Conservation (phyloP, 2,113 vertebrate genomes). For the Propithecus coquereli region DNA sequence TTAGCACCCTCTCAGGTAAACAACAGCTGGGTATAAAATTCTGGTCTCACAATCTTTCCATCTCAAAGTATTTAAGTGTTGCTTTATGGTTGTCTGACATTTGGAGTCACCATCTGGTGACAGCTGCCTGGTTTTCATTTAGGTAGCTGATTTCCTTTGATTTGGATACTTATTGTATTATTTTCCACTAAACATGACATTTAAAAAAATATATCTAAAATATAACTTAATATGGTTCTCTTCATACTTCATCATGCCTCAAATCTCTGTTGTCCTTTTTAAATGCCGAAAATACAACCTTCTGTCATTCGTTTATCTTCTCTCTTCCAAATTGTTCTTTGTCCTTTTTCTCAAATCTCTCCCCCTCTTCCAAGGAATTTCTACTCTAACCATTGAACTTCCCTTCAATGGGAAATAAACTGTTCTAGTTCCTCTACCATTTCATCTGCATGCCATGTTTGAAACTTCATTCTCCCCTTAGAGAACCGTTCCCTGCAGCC, state of each 20-base stretch:
- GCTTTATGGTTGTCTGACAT: neutral
- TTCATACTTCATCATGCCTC: neutral
- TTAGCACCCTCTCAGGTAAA: neutral
- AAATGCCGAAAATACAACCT: neutral
- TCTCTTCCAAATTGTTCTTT: neutral
- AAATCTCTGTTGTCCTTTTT: neutral
- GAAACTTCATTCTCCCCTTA: neutral
- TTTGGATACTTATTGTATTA: neutral
- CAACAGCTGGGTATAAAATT: conserved; percentile 70
- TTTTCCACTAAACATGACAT: neutral
- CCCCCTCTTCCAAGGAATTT: neutral
- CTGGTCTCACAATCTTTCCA: neutral
- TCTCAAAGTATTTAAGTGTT: neutral
- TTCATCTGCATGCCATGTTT: neutral
- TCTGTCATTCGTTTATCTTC: neutral
- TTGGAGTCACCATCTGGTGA: neutral
- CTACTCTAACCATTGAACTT: neutral
- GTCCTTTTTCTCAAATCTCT: neutral
- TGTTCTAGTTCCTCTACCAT: neutral
- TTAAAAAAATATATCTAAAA: neutral
- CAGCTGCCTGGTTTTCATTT: neutral
- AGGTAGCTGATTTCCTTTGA: neutral
- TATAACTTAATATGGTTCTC: neutral
- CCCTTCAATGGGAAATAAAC: neutral
- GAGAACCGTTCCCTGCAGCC: neutral